Evolutionary conservation across 2,113 vertebrate genomes (phyloP).

Genomic region (Bos javanicus): DNA sequence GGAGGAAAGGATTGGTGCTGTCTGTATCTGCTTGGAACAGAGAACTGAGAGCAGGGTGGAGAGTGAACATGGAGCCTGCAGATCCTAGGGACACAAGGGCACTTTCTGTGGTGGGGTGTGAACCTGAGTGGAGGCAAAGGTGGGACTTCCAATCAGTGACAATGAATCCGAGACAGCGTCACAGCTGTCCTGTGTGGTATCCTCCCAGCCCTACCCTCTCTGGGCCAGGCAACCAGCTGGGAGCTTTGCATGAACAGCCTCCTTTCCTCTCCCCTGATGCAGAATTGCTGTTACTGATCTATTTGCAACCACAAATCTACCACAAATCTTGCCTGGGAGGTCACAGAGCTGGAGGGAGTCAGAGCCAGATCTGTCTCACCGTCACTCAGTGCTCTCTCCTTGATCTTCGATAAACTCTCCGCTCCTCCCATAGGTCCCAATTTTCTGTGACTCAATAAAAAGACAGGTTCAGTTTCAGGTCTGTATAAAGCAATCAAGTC

Average conservation of each 20-base stretch:
- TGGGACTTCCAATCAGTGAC: neutral
- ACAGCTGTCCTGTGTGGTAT: neutral
- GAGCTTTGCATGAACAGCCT: neutral
- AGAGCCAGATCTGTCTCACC: neutral
- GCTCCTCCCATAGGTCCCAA: neutral
- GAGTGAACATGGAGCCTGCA: neutral
- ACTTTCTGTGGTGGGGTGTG: accelerated
- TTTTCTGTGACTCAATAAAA: neutral
- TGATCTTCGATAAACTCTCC: neutral
- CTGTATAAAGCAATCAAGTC: neutral
- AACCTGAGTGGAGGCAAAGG: neutral
- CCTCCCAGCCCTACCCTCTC: neutral
- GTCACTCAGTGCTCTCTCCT: neutral
- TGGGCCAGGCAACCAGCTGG: neutral
- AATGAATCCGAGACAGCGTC: neutral
- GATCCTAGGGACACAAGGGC: neutral
- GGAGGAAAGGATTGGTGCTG: neutral
- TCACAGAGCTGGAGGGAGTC: neutral
- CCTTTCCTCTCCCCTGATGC: neutral
- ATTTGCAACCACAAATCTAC: neutral
- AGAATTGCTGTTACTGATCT: neutral
- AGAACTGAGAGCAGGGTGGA: neutral
- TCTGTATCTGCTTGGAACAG: neutral
- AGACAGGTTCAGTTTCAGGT: neutral
- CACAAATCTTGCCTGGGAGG: neutral